Conservation (phyloP, 2,888 invertebrate genomes). For the Hemicrepidius hirtus region DNA sequence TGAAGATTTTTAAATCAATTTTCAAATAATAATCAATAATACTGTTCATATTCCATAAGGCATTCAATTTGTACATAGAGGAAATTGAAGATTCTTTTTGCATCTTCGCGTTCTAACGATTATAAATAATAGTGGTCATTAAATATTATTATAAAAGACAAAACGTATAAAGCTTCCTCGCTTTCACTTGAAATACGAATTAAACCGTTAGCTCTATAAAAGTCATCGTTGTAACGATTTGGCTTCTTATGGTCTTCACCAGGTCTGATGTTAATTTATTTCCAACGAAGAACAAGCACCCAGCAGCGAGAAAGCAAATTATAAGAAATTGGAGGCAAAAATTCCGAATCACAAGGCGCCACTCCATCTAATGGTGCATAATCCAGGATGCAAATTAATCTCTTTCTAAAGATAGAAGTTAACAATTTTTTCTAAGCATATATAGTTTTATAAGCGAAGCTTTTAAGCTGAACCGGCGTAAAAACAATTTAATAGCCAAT, state of each 20-base stretch:
- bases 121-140: constrained; percentile 20
- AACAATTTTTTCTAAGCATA: not conserved
- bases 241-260: constrained; percentile 15
- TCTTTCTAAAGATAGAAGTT: constrained; percentile 1
- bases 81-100: not conserved
- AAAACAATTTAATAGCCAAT: constrained; percentile 34
- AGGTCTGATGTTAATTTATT: constrained; percentile 25
- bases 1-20: too few relatives aligned
- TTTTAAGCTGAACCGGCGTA: constrained; percentile 16
- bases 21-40: too few relatives aligned
- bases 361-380: constrained; percentile 4
- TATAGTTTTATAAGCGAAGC: constrained; percentile 3
- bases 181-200: constrained; percentile 35
- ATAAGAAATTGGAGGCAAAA: constrained; percentile 19
- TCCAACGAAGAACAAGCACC: constrained; percentile 2
- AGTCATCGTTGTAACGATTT: not conserved
- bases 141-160: constrained; percentile 24
- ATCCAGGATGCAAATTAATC: constrained; percentile 29
- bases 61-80: too few relatives aligned
- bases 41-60: too few relatives aligned
- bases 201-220: constrained; percentile 29
- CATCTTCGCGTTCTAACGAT: not conserved
- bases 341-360: constrained; percentile 17
- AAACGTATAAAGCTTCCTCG: constrained; percentile 17
- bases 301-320: constrained; percentile 30